phyloP scores from a whole-genome alignment of 2,113 vertebrate species.

The Trematomus loennbergii region DNA sequence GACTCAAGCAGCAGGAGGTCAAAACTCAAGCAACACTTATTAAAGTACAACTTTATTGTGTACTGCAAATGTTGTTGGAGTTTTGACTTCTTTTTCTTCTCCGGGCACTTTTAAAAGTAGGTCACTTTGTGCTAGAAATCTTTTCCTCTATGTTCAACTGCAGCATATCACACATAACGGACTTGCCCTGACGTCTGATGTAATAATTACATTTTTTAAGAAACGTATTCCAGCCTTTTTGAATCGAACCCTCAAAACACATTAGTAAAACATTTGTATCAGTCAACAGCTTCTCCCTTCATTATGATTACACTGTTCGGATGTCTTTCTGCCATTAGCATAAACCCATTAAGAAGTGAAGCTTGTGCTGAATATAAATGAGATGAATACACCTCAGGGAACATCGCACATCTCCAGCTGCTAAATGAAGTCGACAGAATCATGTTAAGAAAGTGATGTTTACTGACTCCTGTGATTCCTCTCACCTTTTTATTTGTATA shows the following conservation, averaged over 20 bases:
- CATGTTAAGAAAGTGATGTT: not conserved
- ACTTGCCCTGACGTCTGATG: not conserved
- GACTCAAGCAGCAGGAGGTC: not conserved
- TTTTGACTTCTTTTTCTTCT: not conserved
- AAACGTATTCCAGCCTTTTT: not conserved
- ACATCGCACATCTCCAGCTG: conserved; percentile 20
- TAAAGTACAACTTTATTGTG: not conserved
- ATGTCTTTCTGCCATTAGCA: conserved; percentile 34
- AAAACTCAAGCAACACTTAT: not conserved
- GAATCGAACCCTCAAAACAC: not conserved
- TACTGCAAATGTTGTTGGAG: not conserved
- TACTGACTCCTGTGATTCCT: not conserved
- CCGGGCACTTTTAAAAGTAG: not conserved
- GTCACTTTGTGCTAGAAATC: not conserved
- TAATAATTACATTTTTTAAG: not conserved
- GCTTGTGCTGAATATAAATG: conserved; percentile 45
- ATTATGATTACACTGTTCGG: conserved; percentile 16
- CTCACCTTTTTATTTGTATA: conserved; percentile 4
- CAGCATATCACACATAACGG: not conserved
- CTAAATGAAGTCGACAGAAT: conserved; percentile 24
- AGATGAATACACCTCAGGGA: conserved; percentile 28
- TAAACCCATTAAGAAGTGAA: conserved; percentile 25
- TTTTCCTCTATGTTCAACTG: not conserved
- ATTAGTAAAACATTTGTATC: conserved; percentile 11
- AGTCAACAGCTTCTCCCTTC: not conserved